Conservation (phyloP, 2,797 vertebrate genomes). For the Denticeps clupeoides region DNA sequence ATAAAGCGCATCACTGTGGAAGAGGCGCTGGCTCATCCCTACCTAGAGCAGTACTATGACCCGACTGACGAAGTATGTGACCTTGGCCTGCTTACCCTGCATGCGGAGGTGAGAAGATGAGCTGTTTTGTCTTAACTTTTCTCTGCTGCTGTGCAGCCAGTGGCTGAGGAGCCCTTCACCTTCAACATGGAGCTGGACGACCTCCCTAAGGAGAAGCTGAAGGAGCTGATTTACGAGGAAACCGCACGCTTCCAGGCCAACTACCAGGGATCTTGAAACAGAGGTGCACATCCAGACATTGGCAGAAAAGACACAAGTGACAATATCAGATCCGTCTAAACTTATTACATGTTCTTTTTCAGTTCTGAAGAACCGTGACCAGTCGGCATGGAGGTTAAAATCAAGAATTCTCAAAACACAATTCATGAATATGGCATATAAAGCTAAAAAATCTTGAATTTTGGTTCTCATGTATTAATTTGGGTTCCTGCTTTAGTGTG, state of each 20-base stretch:
- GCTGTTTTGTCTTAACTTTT: constrained; percentile 6
- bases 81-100: no score
- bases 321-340: no score
- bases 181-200: constrained; percentile 82
- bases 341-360: no score
- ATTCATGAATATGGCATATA: no score
- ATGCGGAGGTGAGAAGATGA: no score
- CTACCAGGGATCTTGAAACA: constrained; percentile 62
- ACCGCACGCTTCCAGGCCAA: constrained; percentile 74
- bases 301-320: no score
- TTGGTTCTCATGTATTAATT: constrained; percentile 44
- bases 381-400: no score
- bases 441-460: no score
- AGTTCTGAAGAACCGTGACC: no score
- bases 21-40: constrained; percentile 78
- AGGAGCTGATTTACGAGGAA: constrained; percentile 80
- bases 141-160: constrained; percentile 49
- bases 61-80: constrained; percentile 70
- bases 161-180: constrained; percentile 80
- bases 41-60: constrained; percentile 88
- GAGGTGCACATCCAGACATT: not conserved
- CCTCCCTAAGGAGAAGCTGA: constrained; percentile 80
- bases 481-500: constrained; percentile 18
- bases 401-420: no score
- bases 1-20: constrained; percentile 79